Evolutionary conservation across 2,888 invertebrate species (phyloP), one percentile per base, ranked within the genome.

Genomic region (Cabera pusaria): DNA sequence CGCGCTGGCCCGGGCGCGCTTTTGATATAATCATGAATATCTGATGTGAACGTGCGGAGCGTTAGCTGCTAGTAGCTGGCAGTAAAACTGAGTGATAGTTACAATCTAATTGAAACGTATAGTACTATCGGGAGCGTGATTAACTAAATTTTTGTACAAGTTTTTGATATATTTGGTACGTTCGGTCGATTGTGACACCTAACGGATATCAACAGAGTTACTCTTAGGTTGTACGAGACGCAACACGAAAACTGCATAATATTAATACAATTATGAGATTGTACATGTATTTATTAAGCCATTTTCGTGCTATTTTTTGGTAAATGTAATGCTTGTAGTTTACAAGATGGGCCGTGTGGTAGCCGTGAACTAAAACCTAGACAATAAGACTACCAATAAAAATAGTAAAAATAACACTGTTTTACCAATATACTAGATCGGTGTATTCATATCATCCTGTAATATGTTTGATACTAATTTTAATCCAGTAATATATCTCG

Each of bases 41-140:
- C 49, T 55, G 63, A 62, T 72, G 68, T 66, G 67, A 71, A 79
- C 68, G 73, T 74, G 66, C 69, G 72, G 56, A 60, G 63, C 81
- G 82, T 78, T 64, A 73, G 59, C 76, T 86, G 87, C 87, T 81
- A 87, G 87, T 54, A 73, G 75, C 87, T 87, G 77, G 87, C 87
- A 85, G 79, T 81, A 84, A 76, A 87, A 86, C 78, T 72, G 81
- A 74, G 87, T 88, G 87, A 86, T 87, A 86, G 73, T 69, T 74
- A 83, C 84, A 87, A 87, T 86, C 74, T 79, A 86, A 86, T 87
- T 85, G 85, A 78, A 63, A 72, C 73, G 69, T 77, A 72, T 26
- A 74, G 70, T 65, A 60, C 70, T 68, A 69, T 74, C 62, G 68
- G 69, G 71, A 64, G 62, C 21, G 16, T 31, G 26, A 29, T 75